These are phyloP conservation scores for Opisthocomus hoazin DNA, from an alignment of 2,113 vertebrate genomes.

Conservation along the genomic window DNA sequence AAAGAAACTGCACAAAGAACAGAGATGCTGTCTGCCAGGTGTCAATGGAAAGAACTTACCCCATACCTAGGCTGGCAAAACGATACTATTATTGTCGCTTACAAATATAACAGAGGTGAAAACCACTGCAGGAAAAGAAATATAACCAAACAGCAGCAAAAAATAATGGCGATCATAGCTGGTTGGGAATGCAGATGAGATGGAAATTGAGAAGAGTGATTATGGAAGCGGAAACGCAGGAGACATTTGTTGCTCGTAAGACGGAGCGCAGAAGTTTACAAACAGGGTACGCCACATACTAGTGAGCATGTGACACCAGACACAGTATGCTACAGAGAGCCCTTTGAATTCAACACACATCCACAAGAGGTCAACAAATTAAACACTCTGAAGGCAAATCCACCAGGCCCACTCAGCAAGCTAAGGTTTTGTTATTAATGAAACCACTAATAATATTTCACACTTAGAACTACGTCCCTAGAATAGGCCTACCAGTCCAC, in stretches of 20 bases:
- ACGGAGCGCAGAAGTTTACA: not conserved
- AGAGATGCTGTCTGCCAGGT: not conserved
- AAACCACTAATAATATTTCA: not conserved
- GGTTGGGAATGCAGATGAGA: not conserved
- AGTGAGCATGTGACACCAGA: not conserved
- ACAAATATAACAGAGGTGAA: not conserved
- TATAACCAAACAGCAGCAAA: not conserved
- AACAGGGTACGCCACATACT: fast-evolving
- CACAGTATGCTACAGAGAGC: not conserved
- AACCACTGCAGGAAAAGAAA: not conserved
- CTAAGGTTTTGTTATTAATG: not conserved
- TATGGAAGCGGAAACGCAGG: not conserved
- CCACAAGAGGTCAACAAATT: not conserved
- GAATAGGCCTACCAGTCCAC: not conserved
- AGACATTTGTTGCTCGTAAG: not conserved
- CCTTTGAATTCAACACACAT: not conserved
- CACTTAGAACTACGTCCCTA: not conserved
- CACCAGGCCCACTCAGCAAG: not conserved
- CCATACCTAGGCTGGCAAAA: not conserved
- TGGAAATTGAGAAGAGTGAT: not conserved
- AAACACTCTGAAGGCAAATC: not conserved
- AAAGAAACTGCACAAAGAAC: not conserved
- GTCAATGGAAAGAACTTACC: not conserved
- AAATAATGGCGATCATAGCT: fast-evolving
- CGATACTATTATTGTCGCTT: not conserved